Conservation (phyloP, 2,888 invertebrate genomes). For the Mimumesa dahlbomi region DNA sequence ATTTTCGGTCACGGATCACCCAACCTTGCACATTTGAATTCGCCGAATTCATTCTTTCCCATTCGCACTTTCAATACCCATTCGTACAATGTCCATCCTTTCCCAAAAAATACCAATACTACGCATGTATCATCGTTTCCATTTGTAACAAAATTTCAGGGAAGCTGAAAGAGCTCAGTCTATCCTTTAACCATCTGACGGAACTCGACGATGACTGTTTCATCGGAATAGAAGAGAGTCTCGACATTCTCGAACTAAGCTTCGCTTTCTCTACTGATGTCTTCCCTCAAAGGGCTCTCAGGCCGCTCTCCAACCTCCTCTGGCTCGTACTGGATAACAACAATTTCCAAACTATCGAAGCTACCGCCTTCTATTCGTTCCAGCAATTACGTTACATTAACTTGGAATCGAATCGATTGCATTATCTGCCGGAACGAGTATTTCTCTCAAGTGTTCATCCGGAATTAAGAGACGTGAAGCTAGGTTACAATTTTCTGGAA, state of each 20-base stretch:
- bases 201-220: slow-evolving; percentile 91
- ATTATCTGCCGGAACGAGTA: slow-evolving; percentile 85
- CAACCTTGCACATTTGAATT: too few relatives aligned
- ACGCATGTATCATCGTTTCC: neutral
- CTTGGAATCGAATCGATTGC: slow-evolving; percentile 91
- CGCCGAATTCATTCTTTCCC: too few relatives aligned
- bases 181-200: slow-evolving; percentile 94
- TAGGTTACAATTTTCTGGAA: slow-evolving; percentile 91
- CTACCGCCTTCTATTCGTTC: slow-evolving; percentile 86
- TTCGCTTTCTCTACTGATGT: slow-evolving; percentile 91
- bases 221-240: slow-evolving; percentile 86
- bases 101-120: too few relatives aligned
- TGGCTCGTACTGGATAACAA: slow-evolving; percentile 95
- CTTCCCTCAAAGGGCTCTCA: slow-evolving; percentile 89
- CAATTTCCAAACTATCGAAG: slow-evolving; percentile 88
- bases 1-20: too few relatives aligned
- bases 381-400: slow-evolving; percentile 86
- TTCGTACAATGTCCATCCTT: too few relatives aligned
- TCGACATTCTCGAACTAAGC: slow-evolving; percentile 92
- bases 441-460: slow-evolving; percentile 87
- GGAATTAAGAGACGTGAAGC: slow-evolving; percentile 88
- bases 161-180: slow-evolving; percentile 91
- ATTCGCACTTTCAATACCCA: too few relatives aligned
- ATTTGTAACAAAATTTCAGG: slow-evolving; percentile 81
- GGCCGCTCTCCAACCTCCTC: slow-evolving; percentile 87